Percentiles rank a stretch among this genome's conserved stretches.
Evolutionary conservation across 2,888 invertebrate species (phyloP).

Genomic region (Belgica antarctica): DNA sequence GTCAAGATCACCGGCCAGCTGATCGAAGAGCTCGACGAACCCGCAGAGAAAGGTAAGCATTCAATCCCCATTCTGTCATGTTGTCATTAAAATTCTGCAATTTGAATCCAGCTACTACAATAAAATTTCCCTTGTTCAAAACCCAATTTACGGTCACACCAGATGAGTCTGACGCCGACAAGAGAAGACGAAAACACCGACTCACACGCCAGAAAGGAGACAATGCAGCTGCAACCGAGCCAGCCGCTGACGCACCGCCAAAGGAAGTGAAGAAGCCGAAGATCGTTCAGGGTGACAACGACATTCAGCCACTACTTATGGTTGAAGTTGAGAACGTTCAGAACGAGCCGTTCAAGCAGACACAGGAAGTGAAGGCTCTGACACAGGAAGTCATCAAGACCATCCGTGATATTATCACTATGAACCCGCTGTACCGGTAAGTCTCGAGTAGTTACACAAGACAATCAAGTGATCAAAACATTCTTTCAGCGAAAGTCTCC

Average conservation of each 20-base stretch:
- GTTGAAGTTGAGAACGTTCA: conserved; percentile 90
- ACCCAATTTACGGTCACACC: conserved; percentile 76
- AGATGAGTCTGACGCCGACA: conserved; percentile 68
- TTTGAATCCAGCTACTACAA: conserved; percentile 62
- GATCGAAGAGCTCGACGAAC: conserved; percentile 68
- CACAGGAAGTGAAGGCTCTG: conserved; percentile 93
- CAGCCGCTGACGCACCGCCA: conserved; percentile 29
- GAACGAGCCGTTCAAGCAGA: conserved; percentile 84
- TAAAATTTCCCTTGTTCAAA: conserved; percentile 81
- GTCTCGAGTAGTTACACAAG: conserved; percentile 39
- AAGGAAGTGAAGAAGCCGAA: conserved; percentile 46
- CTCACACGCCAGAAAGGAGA: conserved; percentile 44
- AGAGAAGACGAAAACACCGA: conserved; percentile 53
- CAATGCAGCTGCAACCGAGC: background rate
- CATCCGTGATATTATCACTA: conserved; percentile 92
- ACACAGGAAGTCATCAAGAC: conserved; percentile 97
- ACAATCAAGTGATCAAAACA: background rate
- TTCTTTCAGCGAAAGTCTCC: conserved; percentile 79
- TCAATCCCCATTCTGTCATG: background rate
- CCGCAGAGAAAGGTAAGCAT: conserved; percentile 47
- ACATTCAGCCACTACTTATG: conserved; percentile 69
- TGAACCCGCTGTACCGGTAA: conserved; percentile 88
- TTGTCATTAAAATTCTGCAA: background rate
- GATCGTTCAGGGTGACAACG: conserved; percentile 46
- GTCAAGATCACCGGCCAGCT: conserved; percentile 79